phyloP scores from a whole-genome alignment of 2,888 invertebrate genomes.

The Dilophus febrilis region DNA sequence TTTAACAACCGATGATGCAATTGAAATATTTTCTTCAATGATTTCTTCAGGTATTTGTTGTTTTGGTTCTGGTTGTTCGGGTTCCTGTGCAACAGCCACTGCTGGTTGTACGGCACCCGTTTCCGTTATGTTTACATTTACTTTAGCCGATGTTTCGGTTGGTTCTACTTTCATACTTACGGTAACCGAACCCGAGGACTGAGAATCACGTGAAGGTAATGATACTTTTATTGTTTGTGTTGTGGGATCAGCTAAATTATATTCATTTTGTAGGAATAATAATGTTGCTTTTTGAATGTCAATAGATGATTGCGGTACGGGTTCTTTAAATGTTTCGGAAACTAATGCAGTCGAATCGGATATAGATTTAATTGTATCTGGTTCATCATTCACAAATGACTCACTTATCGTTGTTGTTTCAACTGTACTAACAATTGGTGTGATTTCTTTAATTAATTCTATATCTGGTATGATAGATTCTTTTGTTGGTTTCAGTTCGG shows the following conservation, averaged over 20 bases:
- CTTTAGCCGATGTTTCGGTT: constrained; percentile 16
- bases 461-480: not conserved
- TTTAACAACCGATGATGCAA: not conserved
- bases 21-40: not conserved
- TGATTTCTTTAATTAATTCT: not conserved
- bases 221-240: constrained; percentile 20
- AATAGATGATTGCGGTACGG: not conserved
- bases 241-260: constrained; percentile 12
- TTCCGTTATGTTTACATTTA: constrained; percentile 25
- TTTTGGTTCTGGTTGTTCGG: not conserved
- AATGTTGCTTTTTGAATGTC: constrained; percentile 19
- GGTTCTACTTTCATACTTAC: constrained; percentile 20
- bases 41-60: not conserved
- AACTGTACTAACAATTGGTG: not conserved
- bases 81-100: constrained; percentile 15
- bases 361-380: no score
- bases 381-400: not conserved
- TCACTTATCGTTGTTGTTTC: not conserved
- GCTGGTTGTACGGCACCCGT: constrained; percentile 14
- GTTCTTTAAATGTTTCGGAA: not conserved
- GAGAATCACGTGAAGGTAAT: constrained; percentile 28
- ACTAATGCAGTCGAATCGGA: no score
- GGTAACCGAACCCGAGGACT: constrained; percentile 17
- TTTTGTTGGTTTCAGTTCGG: not conserved
- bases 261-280: constrained; percentile 24